Base-by-base conservation (phyloP, 1,140 invertebrate genomes). In the Trichonephila inaurata region DNA sequence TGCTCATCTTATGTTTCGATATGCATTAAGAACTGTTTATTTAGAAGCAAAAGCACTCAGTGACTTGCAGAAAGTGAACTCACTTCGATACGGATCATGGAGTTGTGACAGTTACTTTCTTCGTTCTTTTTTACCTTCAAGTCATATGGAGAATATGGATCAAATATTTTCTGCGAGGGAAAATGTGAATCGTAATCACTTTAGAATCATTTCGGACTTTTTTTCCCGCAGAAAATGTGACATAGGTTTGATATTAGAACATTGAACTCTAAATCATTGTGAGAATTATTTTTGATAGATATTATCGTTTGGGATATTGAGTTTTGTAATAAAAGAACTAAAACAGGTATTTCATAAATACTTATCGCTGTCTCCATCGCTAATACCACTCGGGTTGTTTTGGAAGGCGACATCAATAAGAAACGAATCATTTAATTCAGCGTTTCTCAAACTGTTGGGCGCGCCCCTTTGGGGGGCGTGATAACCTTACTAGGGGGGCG, bases 31-130 rank as follows among this genome's bases (percentile, higher is more conserved):
- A 51, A 92, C 91, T 87, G 62, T 92, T 91, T 85, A 64, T 82
- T 83, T 85, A 58, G 60, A 91, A 64, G 44, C 91, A 33, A 1
- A 18, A 92, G 91, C 82, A 92, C 91, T 87, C 91, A 61, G 66
- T 87, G 91, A 92, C 82, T 60, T 87, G 61, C 40, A 19, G 51
- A 21, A 60, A 28, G 61, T 58, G 81, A 66, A 92, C 81, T 92
- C 58, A 5, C 60, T 28, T 14, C 83, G 91, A 72, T 40, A 92
- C 91, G 91, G 91, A 92, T 92, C 91, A 92, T 8, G n/a, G 91
- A 77, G 0, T 92, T 92, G n/a, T n/a, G 91, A 92, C 91, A 92
- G 91, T 92, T 92, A 92, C 83, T 87, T 86, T 92, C 82, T 19
- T n/a, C 66, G 8, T 66, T n/a, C 21, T 66, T 44, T 89, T 87